These are phyloP conservation scores for Caenorhabditis sulstoni DNA, from an alignment of 2,888 invertebrate genomes.

Conservation along the genomic window DNA sequence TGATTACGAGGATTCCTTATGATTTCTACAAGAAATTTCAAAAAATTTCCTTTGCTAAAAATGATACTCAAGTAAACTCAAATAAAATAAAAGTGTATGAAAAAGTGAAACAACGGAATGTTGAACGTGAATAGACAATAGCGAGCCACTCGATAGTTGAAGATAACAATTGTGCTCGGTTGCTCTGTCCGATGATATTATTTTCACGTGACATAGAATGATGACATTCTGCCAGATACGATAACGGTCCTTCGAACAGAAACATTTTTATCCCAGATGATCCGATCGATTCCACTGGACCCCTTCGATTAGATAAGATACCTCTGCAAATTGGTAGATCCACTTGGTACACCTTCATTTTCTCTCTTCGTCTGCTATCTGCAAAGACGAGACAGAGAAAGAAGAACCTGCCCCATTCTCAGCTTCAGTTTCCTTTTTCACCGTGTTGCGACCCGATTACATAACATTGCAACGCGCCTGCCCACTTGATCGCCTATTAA, in stretches of 20 bases:
- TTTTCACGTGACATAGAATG: no score
- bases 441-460: slow-evolving; percentile 29
- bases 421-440: slow-evolving; percentile 28
- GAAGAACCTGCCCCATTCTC: slow-evolving; percentile 29
- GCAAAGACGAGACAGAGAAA: background rate
- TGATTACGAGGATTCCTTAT: slow-evolving; percentile 60
- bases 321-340: background rate
- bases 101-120: background rate
- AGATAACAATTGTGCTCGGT: background rate
- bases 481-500: slow-evolving; percentile 35
- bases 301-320: background rate
- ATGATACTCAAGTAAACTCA: background rate
- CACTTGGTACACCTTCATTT: slow-evolving; percentile 4
- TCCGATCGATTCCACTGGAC: no score
- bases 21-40: background rate
- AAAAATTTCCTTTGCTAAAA: background rate
- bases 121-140: background rate
- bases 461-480: slow-evolving; percentile 51
- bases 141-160: background rate
- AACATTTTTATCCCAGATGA: no score
- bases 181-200: no score
- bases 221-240: background rate
- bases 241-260: background rate
- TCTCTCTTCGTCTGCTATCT: background rate
- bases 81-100: background rate